phyloP scores from a whole-genome alignment of 2,888 invertebrate species.

The Lithodes maja region DNA sequence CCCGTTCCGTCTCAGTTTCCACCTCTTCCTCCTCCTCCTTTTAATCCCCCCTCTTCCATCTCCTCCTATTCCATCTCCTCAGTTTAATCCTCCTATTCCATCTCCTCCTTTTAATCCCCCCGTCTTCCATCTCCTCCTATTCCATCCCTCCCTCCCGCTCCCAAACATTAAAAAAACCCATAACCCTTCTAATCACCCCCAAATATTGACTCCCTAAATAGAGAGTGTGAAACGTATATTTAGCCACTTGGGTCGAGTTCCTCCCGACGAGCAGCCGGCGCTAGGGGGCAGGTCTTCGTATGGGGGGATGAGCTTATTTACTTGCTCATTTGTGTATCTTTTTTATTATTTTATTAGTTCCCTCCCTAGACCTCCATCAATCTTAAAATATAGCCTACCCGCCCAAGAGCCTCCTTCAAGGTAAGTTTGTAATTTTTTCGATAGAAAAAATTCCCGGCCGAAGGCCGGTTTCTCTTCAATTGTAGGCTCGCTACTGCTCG shows the following conservation, averaged over 20 bases:
- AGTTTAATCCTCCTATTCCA: background rate
- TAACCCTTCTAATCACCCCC: background rate
- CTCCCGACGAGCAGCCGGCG: background rate
- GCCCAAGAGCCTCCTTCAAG: no score
- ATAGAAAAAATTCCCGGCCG: no score
- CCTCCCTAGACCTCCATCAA: no score
- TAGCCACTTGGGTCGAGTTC: background rate
- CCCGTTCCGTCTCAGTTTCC: background rate
- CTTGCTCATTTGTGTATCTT: no score
- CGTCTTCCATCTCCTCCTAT: background rate
- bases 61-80: background rate
- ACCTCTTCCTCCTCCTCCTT: background rate
- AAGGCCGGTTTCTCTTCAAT: no score
- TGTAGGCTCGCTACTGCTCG: no score
- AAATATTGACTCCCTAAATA: background rate
- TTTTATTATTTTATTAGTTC: no score
- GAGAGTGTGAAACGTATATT: background rate
- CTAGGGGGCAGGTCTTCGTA: no score
- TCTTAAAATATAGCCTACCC: no score
- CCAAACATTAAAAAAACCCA: background rate
- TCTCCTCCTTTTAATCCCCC: background rate
- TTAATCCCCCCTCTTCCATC: background rate
- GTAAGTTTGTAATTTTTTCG: no score
- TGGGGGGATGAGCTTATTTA: no score
- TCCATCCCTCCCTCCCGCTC: conserved; percentile 4